These are phyloP conservation scores for Sigmodon hispidus DNA, from an alignment of 2,113 vertebrate genomes.

Conservation along the genomic window DNA sequence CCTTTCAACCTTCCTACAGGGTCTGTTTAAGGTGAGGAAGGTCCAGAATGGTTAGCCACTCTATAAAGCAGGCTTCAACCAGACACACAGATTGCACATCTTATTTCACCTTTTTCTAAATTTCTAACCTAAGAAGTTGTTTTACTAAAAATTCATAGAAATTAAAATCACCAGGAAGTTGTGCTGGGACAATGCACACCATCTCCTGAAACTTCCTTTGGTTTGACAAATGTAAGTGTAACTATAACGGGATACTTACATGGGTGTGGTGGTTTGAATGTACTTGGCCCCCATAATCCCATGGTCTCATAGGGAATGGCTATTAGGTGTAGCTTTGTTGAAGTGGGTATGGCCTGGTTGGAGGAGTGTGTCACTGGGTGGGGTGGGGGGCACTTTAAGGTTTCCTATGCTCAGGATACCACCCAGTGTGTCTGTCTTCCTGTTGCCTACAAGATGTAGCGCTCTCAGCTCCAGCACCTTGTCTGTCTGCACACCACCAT, in stretches of 20 bases:
- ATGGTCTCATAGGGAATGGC: too few relatives aligned
- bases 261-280: neutral
- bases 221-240: neutral
- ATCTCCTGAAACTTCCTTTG: neutral
- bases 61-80: neutral
- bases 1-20: too few relatives aligned
- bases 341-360: too few relatives aligned
- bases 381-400: too few relatives aligned
- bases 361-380: too few relatives aligned
- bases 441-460: too few relatives aligned
- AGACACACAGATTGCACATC: neutral
- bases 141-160: neutral
- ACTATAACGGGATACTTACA: neutral
- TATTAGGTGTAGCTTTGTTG: too few relatives aligned
- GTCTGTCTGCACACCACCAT: too few relatives aligned
- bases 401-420: too few relatives aligned
- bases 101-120: neutral
- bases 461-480: too few relatives aligned
- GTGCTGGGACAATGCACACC: neutral
- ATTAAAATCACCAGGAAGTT: neutral
- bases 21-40: neutral
- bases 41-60: neutral
- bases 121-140: neutral
- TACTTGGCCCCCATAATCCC: too few relatives aligned
- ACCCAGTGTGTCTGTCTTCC: too few relatives aligned